Percentiles rank a stretch among this genome's conserved stretches.
Evolutionary conservation across 2,888 invertebrate genomes (phyloP).

Genomic region (Platerodrilus igneus): DNA sequence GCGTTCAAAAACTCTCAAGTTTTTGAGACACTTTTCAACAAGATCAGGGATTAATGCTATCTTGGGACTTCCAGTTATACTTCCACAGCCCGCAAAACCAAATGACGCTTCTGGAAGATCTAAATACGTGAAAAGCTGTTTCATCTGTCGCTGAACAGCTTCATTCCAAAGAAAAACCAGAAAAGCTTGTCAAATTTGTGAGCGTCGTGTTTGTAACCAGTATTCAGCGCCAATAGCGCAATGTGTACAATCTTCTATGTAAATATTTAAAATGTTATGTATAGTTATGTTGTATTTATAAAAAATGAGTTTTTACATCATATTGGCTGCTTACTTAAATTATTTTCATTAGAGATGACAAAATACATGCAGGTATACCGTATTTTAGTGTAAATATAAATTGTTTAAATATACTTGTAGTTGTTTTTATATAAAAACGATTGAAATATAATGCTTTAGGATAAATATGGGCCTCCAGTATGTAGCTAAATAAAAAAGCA

Average conservation of each 20-base stretch:
- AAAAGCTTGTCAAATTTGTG: background rate
- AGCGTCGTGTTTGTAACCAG: no score
- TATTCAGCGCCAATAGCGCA: background rate
- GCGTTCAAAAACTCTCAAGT: background rate
- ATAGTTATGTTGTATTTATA: background rate
- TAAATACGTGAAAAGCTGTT: background rate
- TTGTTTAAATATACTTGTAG: background rate
- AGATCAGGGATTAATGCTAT: background rate
- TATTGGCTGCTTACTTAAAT: background rate
- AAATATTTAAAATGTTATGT: background rate
- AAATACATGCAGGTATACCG: no score
- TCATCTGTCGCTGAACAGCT: background rate
- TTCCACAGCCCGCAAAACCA: no score
- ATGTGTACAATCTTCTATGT: constrained; percentile 2
- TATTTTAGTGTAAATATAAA: constrained; percentile 1
- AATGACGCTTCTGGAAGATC: no score
- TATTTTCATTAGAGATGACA: no score
- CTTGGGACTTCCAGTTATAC: background rate
- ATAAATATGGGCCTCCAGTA: no score
- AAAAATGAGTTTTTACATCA: background rate
- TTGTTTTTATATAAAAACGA: no score
- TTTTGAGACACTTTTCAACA: constrained; percentile 1
- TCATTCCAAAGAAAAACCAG: constrained; percentile 1
- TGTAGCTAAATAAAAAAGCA: no score
- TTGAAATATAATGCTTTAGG: no score